phyloP scores from a whole-genome alignment of 2,888 invertebrate genomes.

The Hylaea fasciaria region DNA sequence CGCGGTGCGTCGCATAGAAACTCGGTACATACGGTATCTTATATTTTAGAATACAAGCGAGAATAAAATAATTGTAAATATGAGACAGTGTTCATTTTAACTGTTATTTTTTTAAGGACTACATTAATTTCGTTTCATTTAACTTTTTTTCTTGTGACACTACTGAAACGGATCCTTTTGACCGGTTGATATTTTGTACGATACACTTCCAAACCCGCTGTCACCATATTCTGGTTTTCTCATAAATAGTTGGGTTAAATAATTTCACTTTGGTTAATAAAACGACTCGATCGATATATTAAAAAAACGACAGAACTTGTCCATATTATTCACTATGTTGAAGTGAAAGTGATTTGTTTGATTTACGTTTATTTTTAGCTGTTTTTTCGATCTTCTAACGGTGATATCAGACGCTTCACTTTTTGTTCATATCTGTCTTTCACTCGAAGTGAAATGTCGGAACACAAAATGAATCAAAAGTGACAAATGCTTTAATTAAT shows the following conservation, averaged over 20 bases:
- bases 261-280: no score
- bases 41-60: constrained; percentile 60
- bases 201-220: constrained; percentile 13
- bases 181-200: constrained; percentile 38
- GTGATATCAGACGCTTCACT: no score
- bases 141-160: constrained; percentile 60
- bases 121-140: constrained; percentile 57
- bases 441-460: no score
- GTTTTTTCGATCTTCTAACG: no score
- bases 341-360: no score
- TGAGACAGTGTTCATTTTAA: constrained; percentile 78
- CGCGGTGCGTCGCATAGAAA: constrained; percentile 38
- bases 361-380: no score
- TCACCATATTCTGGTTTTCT: background rate
- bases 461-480: no score
- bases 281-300: no score
- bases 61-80: constrained; percentile 74
- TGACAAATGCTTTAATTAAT: no score
- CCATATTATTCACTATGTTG: no score
- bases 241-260: background rate
- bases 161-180: constrained; percentile 24
- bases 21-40: constrained; percentile 64
- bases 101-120: constrained; percentile 79
- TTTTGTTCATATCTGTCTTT: background rate
- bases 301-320: no score